Evolutionary conservation across 53 echinoderm and acorn worm species (phyloP).

Genomic region (Patiria pectinifera): DNA sequence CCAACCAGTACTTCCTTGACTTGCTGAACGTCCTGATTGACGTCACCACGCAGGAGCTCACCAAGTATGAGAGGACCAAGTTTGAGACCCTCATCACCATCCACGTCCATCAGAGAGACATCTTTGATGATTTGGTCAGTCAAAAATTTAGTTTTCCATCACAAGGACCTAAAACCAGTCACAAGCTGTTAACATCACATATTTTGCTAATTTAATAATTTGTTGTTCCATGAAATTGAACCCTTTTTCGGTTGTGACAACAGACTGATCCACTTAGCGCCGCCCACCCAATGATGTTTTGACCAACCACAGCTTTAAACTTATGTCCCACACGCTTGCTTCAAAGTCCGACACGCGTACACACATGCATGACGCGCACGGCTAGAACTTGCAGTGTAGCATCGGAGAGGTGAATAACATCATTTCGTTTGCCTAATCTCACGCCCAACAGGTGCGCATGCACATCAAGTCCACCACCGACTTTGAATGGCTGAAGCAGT

Average conservation of each 20-base stretch:
- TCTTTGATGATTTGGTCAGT: slow-evolving; percentile 99
- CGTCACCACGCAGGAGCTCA: slow-evolving; percentile 91
- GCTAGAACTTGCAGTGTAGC: no score
- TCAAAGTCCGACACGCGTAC: no score
- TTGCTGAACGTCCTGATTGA: slow-evolving; percentile 90
- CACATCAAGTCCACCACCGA: slow-evolving; percentile 94
- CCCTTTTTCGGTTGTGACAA: no score
- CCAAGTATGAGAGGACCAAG: slow-evolving; percentile 97
- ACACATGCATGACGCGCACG: no score
- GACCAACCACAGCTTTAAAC: no score
- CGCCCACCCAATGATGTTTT: no score
- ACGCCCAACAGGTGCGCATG: slow-evolving; percentile 81
- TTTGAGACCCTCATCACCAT: slow-evolving; percentile 99
- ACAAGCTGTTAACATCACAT: no score
- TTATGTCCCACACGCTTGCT: no score
- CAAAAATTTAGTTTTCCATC: not conserved
- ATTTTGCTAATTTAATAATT: no score
- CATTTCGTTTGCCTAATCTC: not conserved
- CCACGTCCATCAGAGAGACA: slow-evolving; percentile 98
- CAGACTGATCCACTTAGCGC: no score
- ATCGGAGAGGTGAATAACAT: not conserved
- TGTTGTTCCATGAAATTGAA: no score
- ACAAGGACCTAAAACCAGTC: not conserved
- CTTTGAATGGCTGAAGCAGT: slow-evolving; percentile 99
- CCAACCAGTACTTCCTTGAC: slow-evolving; percentile 99